Percentiles rank a stretch among this genome's conserved stretches.
Conservation (phyloP, 2,888 invertebrate genomes). For the Augochlorella aurata region DNA sequence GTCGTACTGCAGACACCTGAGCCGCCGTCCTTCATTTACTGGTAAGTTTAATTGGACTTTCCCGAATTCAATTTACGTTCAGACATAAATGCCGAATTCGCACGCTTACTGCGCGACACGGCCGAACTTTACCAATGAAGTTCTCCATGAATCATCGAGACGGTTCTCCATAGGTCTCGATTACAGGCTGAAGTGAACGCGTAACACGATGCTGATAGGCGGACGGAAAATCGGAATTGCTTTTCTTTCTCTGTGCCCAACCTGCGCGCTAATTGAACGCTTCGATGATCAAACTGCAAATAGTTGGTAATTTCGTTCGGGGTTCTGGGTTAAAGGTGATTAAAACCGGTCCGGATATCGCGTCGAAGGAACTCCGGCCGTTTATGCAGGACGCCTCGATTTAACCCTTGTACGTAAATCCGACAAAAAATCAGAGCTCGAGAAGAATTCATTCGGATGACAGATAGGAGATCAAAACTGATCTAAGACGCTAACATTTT, state of each 20-base stretch:
- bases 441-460: too few relatives aligned
- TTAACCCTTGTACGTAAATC: too few relatives aligned
- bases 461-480: too few relatives aligned
- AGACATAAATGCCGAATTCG: constrained; percentile 45
- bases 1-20: constrained; percentile 92
- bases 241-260: constrained; percentile 20
- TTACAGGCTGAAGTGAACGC: constrained; percentile 44
- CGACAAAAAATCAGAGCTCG: too few relatives aligned
- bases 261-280: constrained; percentile 22
- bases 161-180: constrained; percentile 34
- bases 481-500: too few relatives aligned
- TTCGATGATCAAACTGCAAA: constrained; percentile 24
- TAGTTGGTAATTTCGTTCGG: constrained; percentile 24
- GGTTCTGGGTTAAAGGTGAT: constrained; percentile 12
- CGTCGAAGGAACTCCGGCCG: background rate
- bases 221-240: constrained; percentile 32
- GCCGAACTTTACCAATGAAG: constrained; percentile 32
- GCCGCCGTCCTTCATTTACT: constrained; percentile 88
- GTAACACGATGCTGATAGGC: constrained; percentile 33
- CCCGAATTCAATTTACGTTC: constrained; percentile 44
- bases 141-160: constrained; percentile 32
- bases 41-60: constrained; percentile 73
- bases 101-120: constrained; percentile 6
- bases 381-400: too few relatives aligned
- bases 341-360: too few relatives aligned